These are phyloP conservation scores for Halcyon senegalensis DNA, from an alignment of 2,113 vertebrate species.

Conservation along the genomic window DNA sequence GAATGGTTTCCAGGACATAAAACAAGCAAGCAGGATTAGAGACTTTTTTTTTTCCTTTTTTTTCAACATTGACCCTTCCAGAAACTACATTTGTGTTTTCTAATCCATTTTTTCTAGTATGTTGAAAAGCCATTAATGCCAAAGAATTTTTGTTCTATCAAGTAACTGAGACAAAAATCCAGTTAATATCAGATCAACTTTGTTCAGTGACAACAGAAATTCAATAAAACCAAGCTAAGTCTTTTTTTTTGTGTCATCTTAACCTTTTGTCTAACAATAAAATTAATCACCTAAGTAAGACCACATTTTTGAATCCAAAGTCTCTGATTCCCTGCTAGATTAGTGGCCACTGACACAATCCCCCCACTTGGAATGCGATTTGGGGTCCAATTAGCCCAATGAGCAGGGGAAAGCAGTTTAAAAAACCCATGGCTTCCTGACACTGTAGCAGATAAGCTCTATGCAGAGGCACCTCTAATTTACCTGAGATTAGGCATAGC, in stretches of 20 bases:
- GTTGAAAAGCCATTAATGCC: background rate
- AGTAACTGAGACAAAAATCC: background rate
- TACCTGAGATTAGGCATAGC: background rate
- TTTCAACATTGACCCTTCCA: background rate
- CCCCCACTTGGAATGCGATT: background rate
- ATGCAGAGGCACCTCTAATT: background rate
- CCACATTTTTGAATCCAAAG: background rate
- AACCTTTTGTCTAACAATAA: background rate
- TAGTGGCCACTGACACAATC: background rate
- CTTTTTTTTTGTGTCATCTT: background rate
- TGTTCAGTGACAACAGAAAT: background rate
- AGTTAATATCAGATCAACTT: background rate
- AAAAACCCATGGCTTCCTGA: background rate
- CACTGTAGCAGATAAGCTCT: background rate
- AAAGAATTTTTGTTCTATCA: slow-evolving; percentile 20
- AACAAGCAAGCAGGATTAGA: background rate
- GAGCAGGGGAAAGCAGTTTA: background rate
- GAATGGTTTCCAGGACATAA: background rate
- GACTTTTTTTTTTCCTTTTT: background rate
- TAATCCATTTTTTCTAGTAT: background rate
- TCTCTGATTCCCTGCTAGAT: background rate
- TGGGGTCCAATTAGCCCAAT: background rate
- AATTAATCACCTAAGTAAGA: background rate
- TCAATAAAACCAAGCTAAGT: background rate
- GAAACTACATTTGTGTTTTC: slow-evolving; percentile 23